Conservation (phyloP, 2,888 invertebrate species). For the Caenorhabditis sp. region DNA sequence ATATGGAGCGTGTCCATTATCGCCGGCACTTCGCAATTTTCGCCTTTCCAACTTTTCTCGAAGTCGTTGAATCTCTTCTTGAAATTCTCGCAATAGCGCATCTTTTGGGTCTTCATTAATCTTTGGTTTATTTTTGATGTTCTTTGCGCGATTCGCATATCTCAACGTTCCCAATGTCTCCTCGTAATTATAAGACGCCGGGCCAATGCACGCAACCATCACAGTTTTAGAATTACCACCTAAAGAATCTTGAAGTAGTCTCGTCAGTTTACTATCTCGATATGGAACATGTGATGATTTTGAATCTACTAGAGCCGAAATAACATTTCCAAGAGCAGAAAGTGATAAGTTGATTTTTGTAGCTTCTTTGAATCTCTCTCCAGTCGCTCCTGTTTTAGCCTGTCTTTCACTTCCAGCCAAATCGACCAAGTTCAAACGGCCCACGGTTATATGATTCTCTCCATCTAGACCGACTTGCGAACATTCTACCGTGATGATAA, state of each 20-base stretch:
- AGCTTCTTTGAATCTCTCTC: constrained; percentile 80
- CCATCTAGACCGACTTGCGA: constrained; percentile 78
- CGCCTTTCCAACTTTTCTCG: constrained; percentile 49
- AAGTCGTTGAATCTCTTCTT: constrained; percentile 79
- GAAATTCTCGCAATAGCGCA: constrained; percentile 83
- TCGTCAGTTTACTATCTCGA: constrained; percentile 93
- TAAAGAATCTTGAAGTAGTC: constrained; percentile 92
- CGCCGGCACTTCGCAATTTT: constrained; percentile 65
- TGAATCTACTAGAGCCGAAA: constrained; percentile 95
- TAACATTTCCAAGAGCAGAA: constrained; percentile 95
- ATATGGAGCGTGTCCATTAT: background rate
- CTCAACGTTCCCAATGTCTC: constrained; percentile 80
- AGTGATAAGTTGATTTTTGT: constrained; percentile 97
- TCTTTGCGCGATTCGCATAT: constrained; percentile 94
- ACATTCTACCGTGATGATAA: constrained; percentile 96
- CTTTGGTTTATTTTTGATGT: constrained; percentile 97
- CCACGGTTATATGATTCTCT: constrained; percentile 78
- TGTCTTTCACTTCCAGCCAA: constrained; percentile 97
- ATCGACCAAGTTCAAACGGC: constrained; percentile 95
- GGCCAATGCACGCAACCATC: constrained; percentile 98
- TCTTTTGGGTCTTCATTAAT: constrained; percentile 96
- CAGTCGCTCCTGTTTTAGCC: constrained; percentile 91
- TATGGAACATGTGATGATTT: constrained; percentile 97
- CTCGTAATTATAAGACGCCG: constrained; percentile 95
- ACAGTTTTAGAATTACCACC: constrained; percentile 99